Conservation (phyloP, 1,140 invertebrate species). For the Drosophila arawakana region DNA sequence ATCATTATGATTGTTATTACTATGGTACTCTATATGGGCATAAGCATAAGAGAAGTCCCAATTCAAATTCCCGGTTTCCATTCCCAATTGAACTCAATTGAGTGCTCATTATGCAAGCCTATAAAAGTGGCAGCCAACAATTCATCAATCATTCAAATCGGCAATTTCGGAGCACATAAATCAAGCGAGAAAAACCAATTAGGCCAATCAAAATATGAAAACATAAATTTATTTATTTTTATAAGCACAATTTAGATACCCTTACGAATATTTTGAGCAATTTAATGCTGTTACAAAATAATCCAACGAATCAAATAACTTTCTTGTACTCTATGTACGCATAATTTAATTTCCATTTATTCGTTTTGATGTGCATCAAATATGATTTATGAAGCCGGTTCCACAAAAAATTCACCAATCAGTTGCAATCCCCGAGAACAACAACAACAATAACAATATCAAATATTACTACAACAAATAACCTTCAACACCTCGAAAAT, state of each 20-base stretch:
- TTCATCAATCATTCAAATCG: slow-evolving; percentile 65
- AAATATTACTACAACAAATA: slow-evolving; percentile 30
- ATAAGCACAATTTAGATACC: slow-evolving; percentile 2
- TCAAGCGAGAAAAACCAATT: slow-evolving; percentile 55
- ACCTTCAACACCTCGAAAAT: slow-evolving; percentile 65
- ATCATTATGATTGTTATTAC: not conserved
- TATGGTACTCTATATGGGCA: slow-evolving; percentile 33
- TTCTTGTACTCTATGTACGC: slow-evolving; percentile 2
- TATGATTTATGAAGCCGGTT: slow-evolving; percentile 52
- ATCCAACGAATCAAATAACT: not conserved
- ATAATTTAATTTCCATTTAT: slow-evolving; percentile 33
- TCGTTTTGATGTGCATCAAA: slow-evolving; percentile 37
- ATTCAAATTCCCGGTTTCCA: not conserved
- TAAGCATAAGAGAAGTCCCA: not conserved
- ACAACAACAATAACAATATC: slow-evolving; percentile 17
- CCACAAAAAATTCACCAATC: slow-evolving; percentile 24
- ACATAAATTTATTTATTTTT: slow-evolving; percentile 7
- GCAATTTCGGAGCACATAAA: slow-evolving; percentile 44
- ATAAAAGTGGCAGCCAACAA: slow-evolving; percentile 29
- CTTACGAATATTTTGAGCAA: not conserved
- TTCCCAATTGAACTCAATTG: slow-evolving; percentile 62
- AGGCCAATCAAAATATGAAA: slow-evolving; percentile 60
- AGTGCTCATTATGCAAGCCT: slow-evolving; percentile 55
- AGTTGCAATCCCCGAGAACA: slow-evolving; percentile 20
- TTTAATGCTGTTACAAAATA: not conserved